phyloP scores from a whole-genome alignment of 2,888 invertebrate genomes.

The Microplitis deprimator region DNA sequence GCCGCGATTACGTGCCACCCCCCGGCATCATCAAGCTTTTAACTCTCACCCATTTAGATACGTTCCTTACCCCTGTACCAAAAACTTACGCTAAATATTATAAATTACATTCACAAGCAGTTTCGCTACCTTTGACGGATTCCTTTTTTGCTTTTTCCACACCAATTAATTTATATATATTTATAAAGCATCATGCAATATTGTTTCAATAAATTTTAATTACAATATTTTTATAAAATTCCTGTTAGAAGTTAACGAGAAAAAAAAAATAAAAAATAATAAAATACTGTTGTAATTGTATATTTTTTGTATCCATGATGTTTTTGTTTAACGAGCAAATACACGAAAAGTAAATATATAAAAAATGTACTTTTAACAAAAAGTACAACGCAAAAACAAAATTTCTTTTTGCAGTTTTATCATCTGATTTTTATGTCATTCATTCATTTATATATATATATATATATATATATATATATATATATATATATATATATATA shows the following conservation, averaged over 20 bases:
- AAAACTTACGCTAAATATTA: conserved; percentile 49
- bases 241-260: too few species aligned
- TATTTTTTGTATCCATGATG: neutral
- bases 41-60: conserved; percentile 18
- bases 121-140: conserved; percentile 27
- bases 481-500: too few species aligned
- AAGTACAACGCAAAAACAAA: neutral
- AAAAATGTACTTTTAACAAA: neutral
- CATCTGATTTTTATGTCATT: neutral
- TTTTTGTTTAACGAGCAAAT: neutral
- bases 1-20: neutral
- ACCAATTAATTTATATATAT: conserved; percentile 59
- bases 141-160: conserved; percentile 32
- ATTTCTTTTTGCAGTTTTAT: neutral
- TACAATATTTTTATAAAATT: neutral
- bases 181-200: neutral
- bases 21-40: neutral
- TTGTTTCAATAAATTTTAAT: neutral
- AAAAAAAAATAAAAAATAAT: too few species aligned
- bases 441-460: neutral
- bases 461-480: too few species aligned
- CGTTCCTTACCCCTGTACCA: conserved; percentile 21
- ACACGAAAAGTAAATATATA: neutral
- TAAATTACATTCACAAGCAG: conserved; percentile 47
- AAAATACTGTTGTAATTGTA: too few species aligned